Conservation (phyloP, 2,797 vertebrate species). For the Ctenopoma multispine region DNA sequence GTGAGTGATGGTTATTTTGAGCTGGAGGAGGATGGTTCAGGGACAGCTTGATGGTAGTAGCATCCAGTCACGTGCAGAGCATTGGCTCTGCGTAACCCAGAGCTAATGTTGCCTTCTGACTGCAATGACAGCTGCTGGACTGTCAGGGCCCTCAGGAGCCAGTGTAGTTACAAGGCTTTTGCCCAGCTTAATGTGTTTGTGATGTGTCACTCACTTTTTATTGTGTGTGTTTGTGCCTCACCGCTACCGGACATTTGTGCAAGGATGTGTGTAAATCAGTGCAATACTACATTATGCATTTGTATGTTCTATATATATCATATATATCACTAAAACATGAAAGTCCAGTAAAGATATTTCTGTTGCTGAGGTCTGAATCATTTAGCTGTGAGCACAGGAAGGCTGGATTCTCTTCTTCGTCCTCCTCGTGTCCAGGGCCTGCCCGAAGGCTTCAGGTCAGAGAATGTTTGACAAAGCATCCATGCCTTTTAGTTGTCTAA, state of each 20-base stretch:
- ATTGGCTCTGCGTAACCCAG: conserved; percentile 65
- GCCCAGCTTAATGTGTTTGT: conserved; percentile 60
- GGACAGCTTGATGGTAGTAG: conserved; percentile 54
- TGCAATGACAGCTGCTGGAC: conserved; percentile 82
- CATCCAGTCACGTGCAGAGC: conserved; percentile 67
- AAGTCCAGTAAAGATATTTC: conserved; percentile 27
- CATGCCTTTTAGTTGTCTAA: conserved; percentile 57
- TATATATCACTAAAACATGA: conserved; percentile 29
- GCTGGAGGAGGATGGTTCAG: conserved; percentile 53
- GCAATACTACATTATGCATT: conserved; percentile 52
- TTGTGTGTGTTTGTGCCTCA: conserved; percentile 49
- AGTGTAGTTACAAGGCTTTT: conserved; percentile 59
- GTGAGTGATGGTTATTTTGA: conserved; percentile 56
- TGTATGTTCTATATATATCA: conserved; percentile 39
- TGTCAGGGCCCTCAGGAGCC: conserved; percentile 71
- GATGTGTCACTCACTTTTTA: conserved; percentile 73
- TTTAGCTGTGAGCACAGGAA: conserved; percentile 17
- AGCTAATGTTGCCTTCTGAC: conserved; percentile 81
- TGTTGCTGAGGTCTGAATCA: conserved; percentile 46
- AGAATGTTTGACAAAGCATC: conserved; percentile 57
- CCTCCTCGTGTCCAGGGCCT: conserved; percentile 14
- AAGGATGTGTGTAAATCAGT: conserved; percentile 59
- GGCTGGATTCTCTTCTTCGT: conserved; percentile 29
- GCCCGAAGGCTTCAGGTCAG: conserved; percentile 61
- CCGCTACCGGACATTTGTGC: conserved; percentile 62